Conservation (phyloP, 2,888 invertebrate species). For the Melangyna quadrimaculata region DNA sequence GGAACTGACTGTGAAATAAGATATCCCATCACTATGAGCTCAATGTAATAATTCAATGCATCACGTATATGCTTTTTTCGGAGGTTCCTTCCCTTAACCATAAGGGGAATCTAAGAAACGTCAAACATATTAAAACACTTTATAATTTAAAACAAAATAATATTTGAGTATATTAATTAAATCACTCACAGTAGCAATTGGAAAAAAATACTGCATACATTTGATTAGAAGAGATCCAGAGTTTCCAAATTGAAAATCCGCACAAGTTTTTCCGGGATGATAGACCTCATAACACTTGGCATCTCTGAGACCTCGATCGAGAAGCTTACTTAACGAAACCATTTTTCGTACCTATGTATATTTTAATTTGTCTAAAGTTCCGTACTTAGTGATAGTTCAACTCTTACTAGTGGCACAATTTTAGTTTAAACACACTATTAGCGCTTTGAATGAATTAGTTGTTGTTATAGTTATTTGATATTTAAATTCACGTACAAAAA, state of each 20-base stretch:
- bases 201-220: constrained; percentile 75
- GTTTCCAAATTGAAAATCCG: constrained; percentile 56
- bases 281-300: constrained; percentile 73
- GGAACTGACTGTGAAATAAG: constrained; percentile 60
- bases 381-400: not conserved
- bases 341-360: too few species aligned
- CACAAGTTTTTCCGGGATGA: constrained; percentile 74
- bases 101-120: constrained; percentile 70
- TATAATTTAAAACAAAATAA: not conserved
- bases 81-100: constrained; percentile 69
- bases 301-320: constrained; percentile 66
- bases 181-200: constrained; percentile 74
- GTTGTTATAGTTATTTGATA: not conserved
- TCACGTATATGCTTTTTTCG: constrained; percentile 63
- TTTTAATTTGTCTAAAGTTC: not conserved
- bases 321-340: constrained; percentile 75
- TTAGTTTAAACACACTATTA: not conserved
- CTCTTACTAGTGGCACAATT: constrained; percentile 1
- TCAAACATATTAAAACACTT: not conserved
- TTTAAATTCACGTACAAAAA: not conserved
- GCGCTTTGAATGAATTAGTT: not conserved
- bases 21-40: constrained; percentile 71
- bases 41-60: constrained; percentile 72
- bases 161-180: not conserved
- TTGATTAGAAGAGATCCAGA: constrained; percentile 65